Conservation (phyloP, 2,888 invertebrate genomes). For the Synergus itoensis region DNA sequence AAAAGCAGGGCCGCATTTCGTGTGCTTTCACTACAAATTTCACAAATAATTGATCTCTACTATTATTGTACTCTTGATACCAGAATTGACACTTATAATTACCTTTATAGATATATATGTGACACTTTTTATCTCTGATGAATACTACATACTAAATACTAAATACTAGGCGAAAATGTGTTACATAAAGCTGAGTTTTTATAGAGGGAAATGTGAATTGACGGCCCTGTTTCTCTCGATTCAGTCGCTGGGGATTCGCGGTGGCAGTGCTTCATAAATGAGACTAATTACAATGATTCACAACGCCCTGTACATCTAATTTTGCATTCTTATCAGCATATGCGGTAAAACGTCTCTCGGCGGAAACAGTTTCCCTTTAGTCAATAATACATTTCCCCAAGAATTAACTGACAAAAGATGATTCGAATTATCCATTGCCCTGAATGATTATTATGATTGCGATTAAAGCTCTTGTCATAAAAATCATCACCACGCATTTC, state of each 20-base stretch:
- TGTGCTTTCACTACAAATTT: constrained; percentile 47
- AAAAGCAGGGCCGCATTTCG: constrained; percentile 52
- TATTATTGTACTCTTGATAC: too few relatives aligned
- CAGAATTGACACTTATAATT: too few relatives aligned
- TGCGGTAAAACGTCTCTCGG: constrained; percentile 17
- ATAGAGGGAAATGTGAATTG: constrained; percentile 47
- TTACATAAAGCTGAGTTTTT: background rate
- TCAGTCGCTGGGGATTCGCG: constrained; percentile 63
- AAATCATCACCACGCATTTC: background rate
- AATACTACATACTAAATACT: too few relatives aligned
- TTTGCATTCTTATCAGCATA: constrained; percentile 51
- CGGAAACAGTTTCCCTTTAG: constrained; percentile 1
- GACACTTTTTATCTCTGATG: too few relatives aligned
- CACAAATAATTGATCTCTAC: background rate
- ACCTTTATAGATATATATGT: too few relatives aligned
- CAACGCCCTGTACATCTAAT: constrained; percentile 63
- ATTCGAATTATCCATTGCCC: constrained; percentile 3
- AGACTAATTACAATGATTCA: constrained; percentile 74
- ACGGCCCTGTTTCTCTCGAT: constrained; percentile 62
- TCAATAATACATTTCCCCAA: constrained; percentile 7
- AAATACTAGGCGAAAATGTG: too few relatives aligned
- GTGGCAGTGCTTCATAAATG: constrained; percentile 67
- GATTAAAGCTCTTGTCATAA: background rate
- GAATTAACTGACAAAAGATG: constrained; percentile 30
- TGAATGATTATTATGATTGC: background rate